Conservation (phyloP, 2,797 vertebrate genomes). For the Semotilus atromaculatus region DNA sequence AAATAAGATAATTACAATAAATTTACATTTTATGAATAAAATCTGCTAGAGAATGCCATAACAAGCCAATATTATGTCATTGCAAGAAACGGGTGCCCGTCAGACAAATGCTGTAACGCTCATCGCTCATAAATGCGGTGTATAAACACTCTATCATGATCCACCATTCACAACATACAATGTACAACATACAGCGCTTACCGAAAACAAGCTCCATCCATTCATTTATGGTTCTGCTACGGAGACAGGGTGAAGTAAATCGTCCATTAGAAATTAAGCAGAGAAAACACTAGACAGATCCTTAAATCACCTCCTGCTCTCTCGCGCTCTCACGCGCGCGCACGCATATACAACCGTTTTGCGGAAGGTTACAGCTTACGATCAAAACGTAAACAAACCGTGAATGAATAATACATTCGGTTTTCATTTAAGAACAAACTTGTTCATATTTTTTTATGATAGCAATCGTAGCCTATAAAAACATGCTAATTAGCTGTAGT, state of each 20-base stretch:
- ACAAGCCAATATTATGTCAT: neutral
- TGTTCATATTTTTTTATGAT: too few species aligned
- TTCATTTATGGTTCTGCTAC: neutral
- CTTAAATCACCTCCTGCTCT: neutral
- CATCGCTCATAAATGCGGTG: conserved; percentile 1
- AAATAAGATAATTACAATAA: neutral
- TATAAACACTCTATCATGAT: neutral
- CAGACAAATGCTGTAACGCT: neutral
- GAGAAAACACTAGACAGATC: neutral
- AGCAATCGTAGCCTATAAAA: too few species aligned
- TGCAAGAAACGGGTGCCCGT: neutral
- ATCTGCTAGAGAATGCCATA: neutral
- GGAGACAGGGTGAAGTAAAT: neutral
- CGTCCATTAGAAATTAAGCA: neutral
- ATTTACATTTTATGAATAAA: too few species aligned
- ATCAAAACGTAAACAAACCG: neutral
- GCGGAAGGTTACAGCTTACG: neutral
- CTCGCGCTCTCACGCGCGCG: conserved; percentile 5
- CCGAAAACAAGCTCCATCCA: conserved; percentile 58
- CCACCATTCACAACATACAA: neutral
- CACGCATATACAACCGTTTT: neutral
- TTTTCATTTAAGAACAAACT: too few species aligned
- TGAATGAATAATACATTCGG: neutral
- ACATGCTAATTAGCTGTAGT: too few species aligned
- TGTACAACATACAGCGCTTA: conserved; percentile 24